Base-by-base conservation (phyloP, 1,140 invertebrate genomes). In the Holcopasites calliopsidis region DNA sequence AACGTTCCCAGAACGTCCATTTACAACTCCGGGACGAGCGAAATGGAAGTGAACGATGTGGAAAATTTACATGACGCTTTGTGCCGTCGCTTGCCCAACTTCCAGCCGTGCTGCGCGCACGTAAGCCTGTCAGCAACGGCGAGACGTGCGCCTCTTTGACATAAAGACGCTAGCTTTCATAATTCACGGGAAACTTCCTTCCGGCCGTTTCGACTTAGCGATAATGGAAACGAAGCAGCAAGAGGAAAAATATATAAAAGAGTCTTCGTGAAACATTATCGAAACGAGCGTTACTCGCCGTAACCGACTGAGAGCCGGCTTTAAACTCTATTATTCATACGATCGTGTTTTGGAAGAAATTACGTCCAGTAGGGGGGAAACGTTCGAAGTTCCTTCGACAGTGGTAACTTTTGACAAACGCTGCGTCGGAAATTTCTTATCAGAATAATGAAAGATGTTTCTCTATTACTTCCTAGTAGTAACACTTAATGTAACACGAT, bases 61-160 rank as follows among this genome's bases (percentile, higher is more conserved):
- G 75, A 83, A 83, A 81, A 83, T 83, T 83, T 83, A 83, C 80
- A 82, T 82, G 64, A 52, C 72, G 79, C 79, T 83, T 83, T 83
- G 80, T 83, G 52, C 52, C 52, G 40, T 23, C 58, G 44, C 78
- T 58, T 57, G 57, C 66, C 58, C 54, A 83, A 83, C 79, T 83
- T 83, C 55, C 52, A n/a, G 26, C 13, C 38, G 16, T n/a, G 40
- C 58, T 31, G 54, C 65, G 64, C 47, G 18, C 69, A 35, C 74
- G 38, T 69, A 54, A 74, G 68, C 79, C 69, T 65, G 75, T 73
- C 68, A 72, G 47, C 55, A 40, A 52, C 44, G 21, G 60, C 18
- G 40, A 35, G 62, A 60, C 23, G 26, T 57, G 60, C n/a, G n/a
- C 49, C 60, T 44, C 58, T 77, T 82, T 66, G 80, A 58, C 58